Conservation (phyloP, 1,140 invertebrate genomes). For the Periplaneta americana region DNA sequence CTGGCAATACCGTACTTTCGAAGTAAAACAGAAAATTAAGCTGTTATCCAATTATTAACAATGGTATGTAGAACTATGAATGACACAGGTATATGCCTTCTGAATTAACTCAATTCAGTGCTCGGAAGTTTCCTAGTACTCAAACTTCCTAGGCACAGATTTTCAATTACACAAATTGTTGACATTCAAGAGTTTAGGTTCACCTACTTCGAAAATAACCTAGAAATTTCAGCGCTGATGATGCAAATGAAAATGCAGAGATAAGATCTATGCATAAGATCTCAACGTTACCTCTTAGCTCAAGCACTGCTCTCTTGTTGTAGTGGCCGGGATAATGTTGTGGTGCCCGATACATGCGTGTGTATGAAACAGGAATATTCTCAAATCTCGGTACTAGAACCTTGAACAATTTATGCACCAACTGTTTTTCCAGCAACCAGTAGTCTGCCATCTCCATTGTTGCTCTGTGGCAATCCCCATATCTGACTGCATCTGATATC, state of each 20-base stretch:
- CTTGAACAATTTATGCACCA: constrained; percentile 91
- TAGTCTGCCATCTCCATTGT: constrained; percentile 88
- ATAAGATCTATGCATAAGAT: neutral
- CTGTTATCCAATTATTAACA: no score
- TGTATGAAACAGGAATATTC: constrained; percentile 62
- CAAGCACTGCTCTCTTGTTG: constrained; percentile 59
- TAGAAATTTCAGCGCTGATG: no score
- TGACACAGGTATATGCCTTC: no score
- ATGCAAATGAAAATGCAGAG: neutral
- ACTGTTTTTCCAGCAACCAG: constrained; percentile 84
- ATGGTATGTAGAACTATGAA: no score
- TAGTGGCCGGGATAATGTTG: constrained; percentile 47
- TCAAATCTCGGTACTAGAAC: constrained; percentile 80
- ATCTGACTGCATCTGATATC: constrained; percentile 79
- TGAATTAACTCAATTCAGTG: no score
- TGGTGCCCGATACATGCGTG: constrained; percentile 65
- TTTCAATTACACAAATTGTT: no score
- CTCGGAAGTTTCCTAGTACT: no score
- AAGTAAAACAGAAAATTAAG: no score
- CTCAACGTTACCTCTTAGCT: constrained; percentile 57
- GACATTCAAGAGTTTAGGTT: no score
- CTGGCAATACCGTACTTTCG: no score
- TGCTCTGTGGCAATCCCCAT: constrained; percentile 75
- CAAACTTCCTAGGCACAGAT: no score
- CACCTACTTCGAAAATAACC: no score